phyloP scores from a whole-genome alignment of 2,888 invertebrate species.

The Zelleria hepariella region DNA sequence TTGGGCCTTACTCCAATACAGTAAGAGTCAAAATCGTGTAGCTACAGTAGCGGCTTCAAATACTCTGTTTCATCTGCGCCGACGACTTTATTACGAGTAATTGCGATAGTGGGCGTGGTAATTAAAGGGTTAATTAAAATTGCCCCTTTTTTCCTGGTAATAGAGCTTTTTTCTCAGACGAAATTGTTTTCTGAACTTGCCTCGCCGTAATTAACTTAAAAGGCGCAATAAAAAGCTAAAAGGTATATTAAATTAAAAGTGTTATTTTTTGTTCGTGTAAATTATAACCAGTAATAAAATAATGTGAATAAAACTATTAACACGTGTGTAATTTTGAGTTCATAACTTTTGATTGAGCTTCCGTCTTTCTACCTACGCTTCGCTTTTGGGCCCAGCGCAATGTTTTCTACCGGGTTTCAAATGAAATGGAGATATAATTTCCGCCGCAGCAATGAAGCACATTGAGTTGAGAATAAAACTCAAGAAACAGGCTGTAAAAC shows the following conservation, averaged over 20 bases:
- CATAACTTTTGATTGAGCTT: too few species aligned
- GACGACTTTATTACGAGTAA: slow-evolving; percentile 39
- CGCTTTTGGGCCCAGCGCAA: too few species aligned
- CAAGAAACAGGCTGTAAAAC: not conserved
- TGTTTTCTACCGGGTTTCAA: too few species aligned
- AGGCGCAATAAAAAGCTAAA: not conserved
- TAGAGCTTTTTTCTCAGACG: not conserved
- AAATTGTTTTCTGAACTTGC: not conserved
- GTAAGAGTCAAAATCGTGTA: not conserved
- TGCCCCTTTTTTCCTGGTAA: slow-evolving; percentile 8
- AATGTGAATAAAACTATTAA: not conserved
- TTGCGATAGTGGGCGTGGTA: slow-evolving; percentile 38
- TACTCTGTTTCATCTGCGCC: slow-evolving; percentile 16
- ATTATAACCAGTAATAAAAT: not conserved
- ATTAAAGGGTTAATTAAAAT: slow-evolving; percentile 34
- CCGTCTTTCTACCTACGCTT: too few species aligned
- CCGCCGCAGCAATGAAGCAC: not conserved
- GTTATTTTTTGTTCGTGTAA: not conserved
- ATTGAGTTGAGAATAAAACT: not conserved
- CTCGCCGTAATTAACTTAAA: not conserved
- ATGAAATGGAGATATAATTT: not conserved
- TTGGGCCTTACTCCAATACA: not conserved
- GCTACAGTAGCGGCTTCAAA: not conserved
- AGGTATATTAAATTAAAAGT: not conserved
- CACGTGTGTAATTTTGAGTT: too few species aligned